Evolutionary conservation across 1,140 invertebrate genomes (phyloP).

Genomic region (Mizuhopecten yessoensis): DNA sequence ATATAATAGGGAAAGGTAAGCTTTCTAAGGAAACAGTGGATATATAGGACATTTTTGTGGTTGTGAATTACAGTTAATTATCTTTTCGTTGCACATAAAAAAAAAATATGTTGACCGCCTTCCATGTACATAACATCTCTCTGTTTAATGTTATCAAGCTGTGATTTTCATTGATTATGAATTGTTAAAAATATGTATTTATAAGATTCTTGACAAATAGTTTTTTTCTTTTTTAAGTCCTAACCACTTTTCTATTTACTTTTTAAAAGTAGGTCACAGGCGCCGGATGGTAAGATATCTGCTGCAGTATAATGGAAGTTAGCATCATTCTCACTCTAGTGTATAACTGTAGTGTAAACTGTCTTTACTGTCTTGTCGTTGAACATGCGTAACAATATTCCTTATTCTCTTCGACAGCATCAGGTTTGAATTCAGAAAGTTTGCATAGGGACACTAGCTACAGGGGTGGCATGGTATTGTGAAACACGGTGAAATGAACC

Average conservation of each 20-base stretch:
- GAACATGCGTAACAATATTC: not conserved
- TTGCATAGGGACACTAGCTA: no score
- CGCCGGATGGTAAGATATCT: conserved; percentile 25
- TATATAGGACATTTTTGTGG: not conserved
- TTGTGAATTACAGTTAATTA: no score
- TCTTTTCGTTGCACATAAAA: no score
- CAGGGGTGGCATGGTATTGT: no score
- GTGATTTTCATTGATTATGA: not conserved
- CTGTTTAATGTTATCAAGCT: no score
- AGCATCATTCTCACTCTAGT: not conserved
- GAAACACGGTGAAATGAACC: no score
- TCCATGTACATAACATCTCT: no score
- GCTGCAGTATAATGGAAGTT: not conserved
- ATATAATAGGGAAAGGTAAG: conserved; percentile 71
- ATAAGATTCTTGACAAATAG: not conserved
- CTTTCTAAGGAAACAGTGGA: not conserved
- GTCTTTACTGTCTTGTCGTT: not conserved
- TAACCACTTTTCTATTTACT: not conserved
- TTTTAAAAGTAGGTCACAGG: conserved; percentile 16
- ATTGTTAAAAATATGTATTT: not conserved
- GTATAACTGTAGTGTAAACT: not conserved
- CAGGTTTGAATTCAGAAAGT: no score
- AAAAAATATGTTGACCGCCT: no score
- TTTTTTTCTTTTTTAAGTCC: not conserved
- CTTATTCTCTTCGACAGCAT: not conserved